Conservation (phyloP, 2,888 invertebrate species). For the Tenthredo notha region DNA sequence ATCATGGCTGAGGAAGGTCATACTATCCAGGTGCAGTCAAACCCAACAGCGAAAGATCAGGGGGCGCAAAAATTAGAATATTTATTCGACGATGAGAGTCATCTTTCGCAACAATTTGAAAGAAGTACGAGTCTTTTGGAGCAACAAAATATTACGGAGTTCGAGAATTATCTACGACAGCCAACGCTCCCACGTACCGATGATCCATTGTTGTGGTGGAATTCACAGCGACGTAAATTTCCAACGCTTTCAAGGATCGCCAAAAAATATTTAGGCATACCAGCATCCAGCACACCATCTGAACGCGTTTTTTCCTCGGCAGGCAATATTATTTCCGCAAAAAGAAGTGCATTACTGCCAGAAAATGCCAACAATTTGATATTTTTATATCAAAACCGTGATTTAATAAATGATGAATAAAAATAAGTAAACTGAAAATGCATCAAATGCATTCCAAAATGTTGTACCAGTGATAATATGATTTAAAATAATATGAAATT, state of each 20-base stretch:
- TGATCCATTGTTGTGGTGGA: conserved; percentile 47
- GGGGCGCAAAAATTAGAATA: not conserved
- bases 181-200: not conserved
- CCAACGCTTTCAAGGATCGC: conserved; percentile 43
- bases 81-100: not conserved
- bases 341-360: conserved; percentile 50
- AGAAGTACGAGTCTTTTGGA: not conserved
- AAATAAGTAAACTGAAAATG: too few species aligned
- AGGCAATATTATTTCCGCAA: conserved; percentile 52
- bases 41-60: not conserved
- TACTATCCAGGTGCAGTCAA: not conserved
- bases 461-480: too few species aligned
- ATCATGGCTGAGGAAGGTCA: not conserved
- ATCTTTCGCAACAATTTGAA: not conserved
- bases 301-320: conserved; percentile 46
- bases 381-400: conserved; percentile 45
- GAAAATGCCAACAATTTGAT: conserved; percentile 47
- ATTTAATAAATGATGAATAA: not conserved
- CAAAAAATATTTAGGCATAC: conserved; percentile 44
- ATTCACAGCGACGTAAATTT: conserved; percentile 33
- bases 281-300: conserved; percentile 30
- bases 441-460: too few species aligned
- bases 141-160: not conserved
- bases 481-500: too few species aligned
- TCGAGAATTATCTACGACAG: not conserved